Conservation (phyloP, 2,113 vertebrate species). For the Saccopteryx bilineata region DNA sequence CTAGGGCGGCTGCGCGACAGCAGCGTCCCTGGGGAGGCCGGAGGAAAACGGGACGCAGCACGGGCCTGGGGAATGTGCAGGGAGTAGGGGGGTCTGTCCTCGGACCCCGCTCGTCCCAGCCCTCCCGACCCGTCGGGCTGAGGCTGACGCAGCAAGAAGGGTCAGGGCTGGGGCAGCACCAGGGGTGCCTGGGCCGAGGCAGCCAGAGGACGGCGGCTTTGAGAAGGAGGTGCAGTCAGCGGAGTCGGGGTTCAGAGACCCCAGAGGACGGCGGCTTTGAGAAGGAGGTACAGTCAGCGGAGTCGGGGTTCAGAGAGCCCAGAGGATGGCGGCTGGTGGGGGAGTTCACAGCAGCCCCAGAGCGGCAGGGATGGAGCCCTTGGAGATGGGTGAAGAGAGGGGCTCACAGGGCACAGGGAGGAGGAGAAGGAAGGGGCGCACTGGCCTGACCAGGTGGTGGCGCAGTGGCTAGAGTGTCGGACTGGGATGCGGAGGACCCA, state of each 20-base stretch:
- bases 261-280: neutral
- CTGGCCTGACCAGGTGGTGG: too few relatives aligned
- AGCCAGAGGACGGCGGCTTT: neutral
- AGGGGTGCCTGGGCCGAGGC: neutral
- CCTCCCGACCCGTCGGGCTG: neutral
- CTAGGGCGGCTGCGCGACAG: neutral
- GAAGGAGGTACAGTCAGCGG: neutral
- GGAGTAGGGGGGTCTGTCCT: neutral
- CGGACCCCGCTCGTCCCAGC: fast-evolving
- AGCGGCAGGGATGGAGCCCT: neutral
- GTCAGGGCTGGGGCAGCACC: neutral
- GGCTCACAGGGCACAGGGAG: neutral
- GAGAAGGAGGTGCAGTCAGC: neutral
- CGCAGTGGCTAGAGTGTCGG: too few relatives aligned
- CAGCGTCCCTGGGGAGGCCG: neutral
- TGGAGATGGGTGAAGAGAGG: neutral
- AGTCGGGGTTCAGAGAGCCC: neutral
- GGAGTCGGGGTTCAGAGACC: neutral
- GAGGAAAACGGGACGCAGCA: neutral
- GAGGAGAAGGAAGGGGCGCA: neutral
- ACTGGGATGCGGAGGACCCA: too few relatives aligned
- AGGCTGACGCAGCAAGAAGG: neutral
- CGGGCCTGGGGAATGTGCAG: neutral
- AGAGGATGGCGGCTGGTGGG: neutral
- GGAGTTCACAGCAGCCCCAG: neutral